These are phyloP conservation scores for Lepidurus packardi DNA, from an alignment of 1,140 invertebrate genomes.

Conservation along the genomic window DNA sequence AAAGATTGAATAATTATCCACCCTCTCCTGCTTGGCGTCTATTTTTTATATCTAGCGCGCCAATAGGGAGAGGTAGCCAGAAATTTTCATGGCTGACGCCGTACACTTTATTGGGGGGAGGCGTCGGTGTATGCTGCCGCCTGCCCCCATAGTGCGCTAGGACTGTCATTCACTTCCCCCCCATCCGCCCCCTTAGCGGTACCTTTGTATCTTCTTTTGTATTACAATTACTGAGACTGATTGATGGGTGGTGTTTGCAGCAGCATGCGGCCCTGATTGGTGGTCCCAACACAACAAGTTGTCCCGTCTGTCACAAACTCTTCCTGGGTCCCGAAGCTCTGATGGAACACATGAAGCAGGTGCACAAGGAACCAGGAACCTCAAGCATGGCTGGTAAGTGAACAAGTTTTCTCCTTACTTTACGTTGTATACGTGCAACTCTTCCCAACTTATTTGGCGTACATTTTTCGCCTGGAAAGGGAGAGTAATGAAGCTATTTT, in stretches of 20 bases:
- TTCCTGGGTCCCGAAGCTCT: slow-evolving; percentile 84
- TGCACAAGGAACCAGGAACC: slow-evolving; percentile 71
- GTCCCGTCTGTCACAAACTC: slow-evolving; percentile 86
- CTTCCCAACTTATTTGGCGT: neutral
- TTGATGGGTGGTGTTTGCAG: slow-evolving; percentile 52
- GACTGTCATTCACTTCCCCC: neutral
- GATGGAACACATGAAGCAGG: slow-evolving; percentile 92
- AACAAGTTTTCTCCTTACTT: neutral
- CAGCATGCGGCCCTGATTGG: slow-evolving; percentile 86
- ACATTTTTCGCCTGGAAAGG: neutral
- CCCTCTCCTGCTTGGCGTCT: neutral
- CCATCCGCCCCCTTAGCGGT: neutral
- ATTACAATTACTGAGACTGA: slow-evolving; percentile 24
- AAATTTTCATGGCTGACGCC: neutral
- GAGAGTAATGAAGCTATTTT: slow-evolving; percentile 6
- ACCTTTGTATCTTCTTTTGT: neutral
- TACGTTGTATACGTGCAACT: neutral
- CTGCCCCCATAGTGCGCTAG: neutral
- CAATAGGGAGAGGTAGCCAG: slow-evolving; percentile 22
- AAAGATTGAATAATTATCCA: neutral
- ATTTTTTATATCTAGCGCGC: neutral
- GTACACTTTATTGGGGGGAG: slow-evolving; percentile 1
- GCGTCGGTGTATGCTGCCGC: slow-evolving; percentile 26
- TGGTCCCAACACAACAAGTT: slow-evolving; percentile 75
- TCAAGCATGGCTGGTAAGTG: slow-evolving; percentile 82